phyloP scores from a whole-genome alignment of 2,888 invertebrate genomes.

The Parnassius glacialis region DNA sequence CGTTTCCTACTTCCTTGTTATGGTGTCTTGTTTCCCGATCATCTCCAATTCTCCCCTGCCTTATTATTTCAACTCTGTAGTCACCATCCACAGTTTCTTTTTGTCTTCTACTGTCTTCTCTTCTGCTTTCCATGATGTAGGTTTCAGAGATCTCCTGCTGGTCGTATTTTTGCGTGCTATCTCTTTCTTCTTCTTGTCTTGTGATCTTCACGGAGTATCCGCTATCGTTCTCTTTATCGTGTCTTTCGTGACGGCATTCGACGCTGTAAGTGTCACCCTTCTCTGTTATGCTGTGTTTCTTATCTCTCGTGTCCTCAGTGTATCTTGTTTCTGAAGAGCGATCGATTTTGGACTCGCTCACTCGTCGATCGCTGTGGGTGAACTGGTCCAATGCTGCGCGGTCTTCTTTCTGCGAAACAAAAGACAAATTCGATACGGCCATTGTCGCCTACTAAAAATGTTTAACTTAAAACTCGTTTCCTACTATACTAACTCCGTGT shows the following conservation, averaged over 20 bases:
- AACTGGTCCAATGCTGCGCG: slow-evolving; percentile 67
- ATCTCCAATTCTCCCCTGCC: slow-evolving; percentile 4
- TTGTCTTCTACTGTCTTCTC: slow-evolving; percentile 8
- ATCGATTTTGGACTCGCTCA: slow-evolving; percentile 44
- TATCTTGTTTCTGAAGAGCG: slow-evolving; percentile 36
- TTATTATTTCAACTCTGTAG: slow-evolving; percentile 35
- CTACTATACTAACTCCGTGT: no score
- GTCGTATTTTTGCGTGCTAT: slow-evolving; percentile 10
- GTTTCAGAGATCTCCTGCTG: slow-evolving; percentile 14
- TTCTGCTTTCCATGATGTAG: slow-evolving; percentile 12
- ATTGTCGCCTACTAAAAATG: no score
- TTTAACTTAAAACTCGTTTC: no score
- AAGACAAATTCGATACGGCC: slow-evolving; percentile 3
- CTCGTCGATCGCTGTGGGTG: slow-evolving; percentile 61
- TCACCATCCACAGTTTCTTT: slow-evolving; percentile 24
- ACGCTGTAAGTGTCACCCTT: slow-evolving; percentile 4
- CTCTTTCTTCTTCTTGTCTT: slow-evolving; percentile 29
- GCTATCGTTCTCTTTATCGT: slow-evolving; percentile 12
- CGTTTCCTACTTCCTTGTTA: neutral
- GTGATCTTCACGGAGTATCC: slow-evolving; percentile 32
- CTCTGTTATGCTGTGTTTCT: slow-evolving; percentile 24
- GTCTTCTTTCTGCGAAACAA: slow-evolving; percentile 57
- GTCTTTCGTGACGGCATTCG: slow-evolving; percentile 8
- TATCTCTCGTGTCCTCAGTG: slow-evolving; percentile 30
- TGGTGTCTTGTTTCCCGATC: slow-evolving; percentile 8